These are phyloP conservation scores for Crocuta crocuta DNA, from an alignment of 2,113 vertebrate species.

Conservation along the genomic window DNA sequence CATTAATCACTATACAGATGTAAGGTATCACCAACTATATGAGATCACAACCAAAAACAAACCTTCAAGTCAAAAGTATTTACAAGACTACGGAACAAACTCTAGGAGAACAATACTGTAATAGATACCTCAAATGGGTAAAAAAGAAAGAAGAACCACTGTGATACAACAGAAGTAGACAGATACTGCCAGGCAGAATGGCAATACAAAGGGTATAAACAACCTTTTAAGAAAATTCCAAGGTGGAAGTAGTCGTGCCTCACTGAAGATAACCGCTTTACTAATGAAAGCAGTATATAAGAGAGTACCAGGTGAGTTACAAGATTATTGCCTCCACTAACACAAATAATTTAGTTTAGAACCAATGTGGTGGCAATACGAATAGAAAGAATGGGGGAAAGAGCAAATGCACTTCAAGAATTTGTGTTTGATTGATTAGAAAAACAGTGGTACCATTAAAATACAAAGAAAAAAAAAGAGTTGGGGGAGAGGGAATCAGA, in stretches of 20 bases:
- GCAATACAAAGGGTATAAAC: not conserved
- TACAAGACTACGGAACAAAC: not conserved
- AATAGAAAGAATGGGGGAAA: not conserved
- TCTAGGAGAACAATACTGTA: not conserved
- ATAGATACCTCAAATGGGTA: not conserved
- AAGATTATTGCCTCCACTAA: not conserved
- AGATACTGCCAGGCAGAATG: not conserved
- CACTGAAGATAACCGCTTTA: not conserved
- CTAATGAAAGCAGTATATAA: not conserved
- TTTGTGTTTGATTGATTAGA: not conserved
- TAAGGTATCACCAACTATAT: not conserved
- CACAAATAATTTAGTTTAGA: not conserved
- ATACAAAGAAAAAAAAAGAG: not conserved
- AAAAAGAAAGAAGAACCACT: not conserved
- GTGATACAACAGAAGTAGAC: not conserved
- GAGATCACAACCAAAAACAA: constrained; percentile 40
- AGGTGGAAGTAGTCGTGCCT: not conserved
- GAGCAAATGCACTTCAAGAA: not conserved
- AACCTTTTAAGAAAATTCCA: not conserved
- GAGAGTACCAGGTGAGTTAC: not conserved
- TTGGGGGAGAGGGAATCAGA: not conserved
- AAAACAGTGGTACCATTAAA: constrained; percentile 12
- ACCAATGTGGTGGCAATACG: not conserved
- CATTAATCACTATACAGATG: not conserved
- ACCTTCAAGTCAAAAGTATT: not conserved